phyloP scores from a whole-genome alignment of 2,797 vertebrate species.

The Syngnathus rostellatus region DNA sequence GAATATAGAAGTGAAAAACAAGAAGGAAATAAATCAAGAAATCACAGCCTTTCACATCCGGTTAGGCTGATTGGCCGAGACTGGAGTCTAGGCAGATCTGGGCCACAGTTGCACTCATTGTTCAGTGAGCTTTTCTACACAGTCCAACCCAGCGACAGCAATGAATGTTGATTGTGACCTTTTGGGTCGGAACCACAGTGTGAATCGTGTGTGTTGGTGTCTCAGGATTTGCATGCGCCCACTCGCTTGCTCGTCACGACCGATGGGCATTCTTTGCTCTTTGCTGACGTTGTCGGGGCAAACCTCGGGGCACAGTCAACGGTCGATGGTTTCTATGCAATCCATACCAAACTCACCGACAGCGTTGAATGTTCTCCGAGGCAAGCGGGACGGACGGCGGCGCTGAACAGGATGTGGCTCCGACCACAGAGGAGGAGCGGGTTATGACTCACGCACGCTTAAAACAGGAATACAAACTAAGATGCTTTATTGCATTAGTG shows the following conservation, averaged over 20 bases:
- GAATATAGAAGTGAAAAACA: slow-evolving; percentile 57
- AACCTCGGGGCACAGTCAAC: slow-evolving; percentile 97
- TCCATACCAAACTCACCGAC: slow-evolving; percentile 97
- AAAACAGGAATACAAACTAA: slow-evolving; percentile 4
- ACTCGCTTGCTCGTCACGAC: slow-evolving; percentile 19
- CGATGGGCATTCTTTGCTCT: slow-evolving; percentile 23
- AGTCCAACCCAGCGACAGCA: slow-evolving; percentile 99
- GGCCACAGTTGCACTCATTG: slow-evolving; percentile 99
- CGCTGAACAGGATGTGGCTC: slow-evolving; percentile 24
- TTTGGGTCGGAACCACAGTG: slow-evolving; percentile 60
- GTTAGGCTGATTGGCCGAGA: slow-evolving; percentile 59
- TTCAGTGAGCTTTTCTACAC: slow-evolving; percentile 97
- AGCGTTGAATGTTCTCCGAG: slow-evolving; percentile 94
- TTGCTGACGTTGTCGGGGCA: slow-evolving; percentile 45
- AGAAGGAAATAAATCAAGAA: slow-evolving; percentile 57
- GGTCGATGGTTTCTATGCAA: slow-evolving; percentile 95
- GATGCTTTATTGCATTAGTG: background rate
- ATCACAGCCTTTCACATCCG: slow-evolving; percentile 51
- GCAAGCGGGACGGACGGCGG: slow-evolving; percentile 57
- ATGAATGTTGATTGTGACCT: slow-evolving; percentile 99
- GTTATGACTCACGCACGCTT: background rate
- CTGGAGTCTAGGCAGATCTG: slow-evolving; percentile 63
- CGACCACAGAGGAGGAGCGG: slow-evolving; percentile 30
- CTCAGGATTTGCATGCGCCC: slow-evolving; percentile 32
- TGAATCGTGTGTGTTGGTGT: slow-evolving; percentile 23